Evolutionary conservation across 2,797 vertebrate genomes (phyloP).

Genomic region (Halcyon chelicuti): DNA sequence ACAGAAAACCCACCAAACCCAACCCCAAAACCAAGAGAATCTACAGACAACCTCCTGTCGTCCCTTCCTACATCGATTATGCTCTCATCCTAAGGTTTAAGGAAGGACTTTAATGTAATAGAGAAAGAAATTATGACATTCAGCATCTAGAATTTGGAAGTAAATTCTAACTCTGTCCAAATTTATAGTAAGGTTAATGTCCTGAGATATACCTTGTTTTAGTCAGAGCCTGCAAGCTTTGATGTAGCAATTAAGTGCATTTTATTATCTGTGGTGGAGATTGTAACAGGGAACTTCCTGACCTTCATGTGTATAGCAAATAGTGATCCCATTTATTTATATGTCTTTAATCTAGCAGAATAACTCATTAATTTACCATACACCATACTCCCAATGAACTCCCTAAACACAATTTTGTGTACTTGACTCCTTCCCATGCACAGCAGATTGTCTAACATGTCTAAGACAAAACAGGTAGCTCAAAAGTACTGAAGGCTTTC

Average conservation of each 20-base stretch:
- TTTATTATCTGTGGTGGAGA: neutral
- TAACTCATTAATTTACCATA: neutral
- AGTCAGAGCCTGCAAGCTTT: neutral
- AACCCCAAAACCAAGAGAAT: neutral
- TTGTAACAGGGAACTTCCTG: neutral
- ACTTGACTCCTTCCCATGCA: neutral
- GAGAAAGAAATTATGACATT: neutral
- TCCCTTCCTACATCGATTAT: neutral
- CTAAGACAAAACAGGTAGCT: neutral
- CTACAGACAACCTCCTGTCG: neutral
- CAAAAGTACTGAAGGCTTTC: neutral
- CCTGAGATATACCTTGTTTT: rapidly evolving
- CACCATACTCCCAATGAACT: neutral
- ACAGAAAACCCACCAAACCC: no score
- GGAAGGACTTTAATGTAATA: neutral
- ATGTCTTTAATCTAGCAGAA: neutral
- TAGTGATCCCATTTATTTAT: neutral
- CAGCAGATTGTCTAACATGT: neutral
- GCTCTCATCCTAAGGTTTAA: neutral
- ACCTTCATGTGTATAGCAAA: neutral
- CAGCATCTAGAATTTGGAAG: neutral
- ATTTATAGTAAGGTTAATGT: neutral
- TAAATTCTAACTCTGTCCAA: neutral
- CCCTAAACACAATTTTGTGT: neutral
- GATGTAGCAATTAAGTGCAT: neutral